phyloP scores from a whole-genome alignment of 2,888 invertebrate genomes.

The Scaptomyza flava region DNA sequence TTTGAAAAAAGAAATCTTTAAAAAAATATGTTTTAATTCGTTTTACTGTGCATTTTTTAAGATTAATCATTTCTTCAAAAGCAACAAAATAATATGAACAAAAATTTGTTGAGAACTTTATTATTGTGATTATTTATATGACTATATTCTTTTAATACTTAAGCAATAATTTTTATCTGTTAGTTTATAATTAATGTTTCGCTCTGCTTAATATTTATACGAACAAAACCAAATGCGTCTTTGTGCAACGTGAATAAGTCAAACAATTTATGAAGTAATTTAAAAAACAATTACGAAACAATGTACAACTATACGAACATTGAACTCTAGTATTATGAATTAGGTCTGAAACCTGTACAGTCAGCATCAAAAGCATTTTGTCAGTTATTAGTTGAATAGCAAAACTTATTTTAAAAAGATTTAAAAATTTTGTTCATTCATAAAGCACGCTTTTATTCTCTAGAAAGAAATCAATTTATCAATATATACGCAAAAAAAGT shows the following conservation, averaged over 20 bases:
- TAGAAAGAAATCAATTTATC: slow-evolving; percentile 60
- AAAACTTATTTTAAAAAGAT: slow-evolving; percentile 49
- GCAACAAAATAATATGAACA: slow-evolving; percentile 44
- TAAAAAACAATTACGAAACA: slow-evolving; percentile 35
- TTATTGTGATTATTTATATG: slow-evolving; percentile 64
- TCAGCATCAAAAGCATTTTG: slow-evolving; percentile 85
- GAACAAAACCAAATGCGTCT: slow-evolving; percentile 50
- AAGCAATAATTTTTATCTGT: slow-evolving; percentile 77
- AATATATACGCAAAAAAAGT: slow-evolving; percentile 37
- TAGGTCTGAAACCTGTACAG: slow-evolving; percentile 70
- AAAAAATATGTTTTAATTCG: slow-evolving; percentile 31
- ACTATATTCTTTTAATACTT: slow-evolving; percentile 66
- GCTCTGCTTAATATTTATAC: slow-evolving; percentile 50
- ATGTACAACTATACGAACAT: slow-evolving; percentile 52
- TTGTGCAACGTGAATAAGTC: slow-evolving; percentile 32
- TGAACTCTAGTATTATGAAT: slow-evolving; percentile 41
- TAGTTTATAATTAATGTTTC: slow-evolving; percentile 64
- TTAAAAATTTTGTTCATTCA: slow-evolving; percentile 70
- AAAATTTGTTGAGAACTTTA: slow-evolving; percentile 71
- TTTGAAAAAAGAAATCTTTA: slow-evolving; percentile 56
- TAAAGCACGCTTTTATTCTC: slow-evolving; percentile 73
- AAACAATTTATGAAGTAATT: slow-evolving; percentile 43
- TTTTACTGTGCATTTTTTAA: slow-evolving; percentile 42
- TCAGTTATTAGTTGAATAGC: slow-evolving; percentile 83
- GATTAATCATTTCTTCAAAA: slow-evolving; percentile 39